Base-by-base conservation (phyloP, 2,797 vertebrate genomes). In the Smutsia gigantea region DNA sequence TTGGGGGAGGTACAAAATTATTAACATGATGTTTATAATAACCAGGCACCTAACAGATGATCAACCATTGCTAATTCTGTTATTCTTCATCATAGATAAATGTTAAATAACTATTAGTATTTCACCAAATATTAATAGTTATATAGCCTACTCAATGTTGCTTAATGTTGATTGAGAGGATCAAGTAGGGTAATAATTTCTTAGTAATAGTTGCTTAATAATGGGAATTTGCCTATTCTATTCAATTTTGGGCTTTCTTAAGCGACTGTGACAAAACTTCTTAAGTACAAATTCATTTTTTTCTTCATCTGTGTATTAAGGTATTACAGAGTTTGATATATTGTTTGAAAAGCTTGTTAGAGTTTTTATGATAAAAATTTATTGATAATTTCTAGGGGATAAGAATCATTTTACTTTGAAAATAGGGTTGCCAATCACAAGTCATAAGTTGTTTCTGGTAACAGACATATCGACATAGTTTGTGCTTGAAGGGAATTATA, bases 81-180 rank as follows among this genome's bases (percentile, higher is more conserved):
- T 90, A 27, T 15, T 37, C 46, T 63, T 84, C 6, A 63, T 37
- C 39, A 55, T 9, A 21, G 31, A 75, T 66, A 84, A 34, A 90
- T 90, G 75, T 89, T 46, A 84, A 95, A 83, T 1, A 93, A 55
- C 55, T 59, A 66, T 61, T 72, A 95, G 37, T 5, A 75, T 78
- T 92, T 64, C 29, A 78, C 37, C 8, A 83, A 79, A 39, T 39
- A 39, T 39, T 39, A 39, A 39, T 39, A 39, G n/a, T 75, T 55
- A 17, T 6, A 85, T 1, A 66, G 7, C 12, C 34, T 78, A 46
- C 11, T 46, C 46, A 57, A 59, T 51, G 31, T 39, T 88, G 49
- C 25, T 81, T 34, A 79, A 66, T 66, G 42, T 49, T 90, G 29
- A 63, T 53, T 51, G 23, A 79, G 10, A 53, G 39, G 18, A 42